Percentiles rank a stretch among this genome's conserved stretches.
Conservation (phyloP, 2,888 invertebrate species). For the Atrina japonica region DNA sequence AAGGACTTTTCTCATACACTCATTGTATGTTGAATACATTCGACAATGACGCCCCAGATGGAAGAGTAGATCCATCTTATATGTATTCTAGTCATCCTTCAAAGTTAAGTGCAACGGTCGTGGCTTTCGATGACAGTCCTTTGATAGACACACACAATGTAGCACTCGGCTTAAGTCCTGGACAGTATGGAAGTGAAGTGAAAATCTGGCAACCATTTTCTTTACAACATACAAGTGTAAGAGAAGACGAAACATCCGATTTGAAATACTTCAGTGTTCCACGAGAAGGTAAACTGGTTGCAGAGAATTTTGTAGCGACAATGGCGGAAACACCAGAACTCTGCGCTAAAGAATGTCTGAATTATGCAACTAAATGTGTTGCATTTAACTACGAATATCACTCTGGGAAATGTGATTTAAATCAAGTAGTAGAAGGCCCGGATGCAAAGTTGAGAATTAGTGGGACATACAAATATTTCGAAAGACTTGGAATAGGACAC, state of each 20-base stretch:
- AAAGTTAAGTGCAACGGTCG: constrained; percentile 53
- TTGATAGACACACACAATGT: constrained; percentile 45
- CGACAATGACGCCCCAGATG: constrained; percentile 68
- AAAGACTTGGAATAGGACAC: constrained; percentile 60
- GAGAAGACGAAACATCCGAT: constrained; percentile 28
- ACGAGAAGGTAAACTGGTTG: constrained; percentile 57
- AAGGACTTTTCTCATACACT: constrained; percentile 53
- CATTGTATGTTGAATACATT: constrained; percentile 63
- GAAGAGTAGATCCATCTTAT: constrained; percentile 63
- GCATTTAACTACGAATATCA: constrained; percentile 65
- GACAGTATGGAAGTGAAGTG: constrained; percentile 58
- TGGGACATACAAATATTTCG: constrained; percentile 61
- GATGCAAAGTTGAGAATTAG: constrained; percentile 53
- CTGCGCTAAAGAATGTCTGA: constrained; percentile 58
- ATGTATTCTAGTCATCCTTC: constrained; percentile 61
- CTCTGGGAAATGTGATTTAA: constrained; percentile 61
- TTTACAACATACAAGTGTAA: constrained; percentile 40
- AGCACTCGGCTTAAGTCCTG: constrained; percentile 61
- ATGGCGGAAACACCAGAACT: constrained; percentile 29
- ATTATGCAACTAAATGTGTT: constrained; percentile 54
- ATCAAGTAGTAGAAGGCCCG: constrained; percentile 59
- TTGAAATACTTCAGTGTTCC: constrained; percentile 53
- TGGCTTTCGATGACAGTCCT: constrained; percentile 65
- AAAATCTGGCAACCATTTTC: constrained; percentile 49
- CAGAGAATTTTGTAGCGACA: constrained; percentile 42